Conservation (phyloP, 2,797 vertebrate genomes). For the Enteromius afrohamiltoni region DNA sequence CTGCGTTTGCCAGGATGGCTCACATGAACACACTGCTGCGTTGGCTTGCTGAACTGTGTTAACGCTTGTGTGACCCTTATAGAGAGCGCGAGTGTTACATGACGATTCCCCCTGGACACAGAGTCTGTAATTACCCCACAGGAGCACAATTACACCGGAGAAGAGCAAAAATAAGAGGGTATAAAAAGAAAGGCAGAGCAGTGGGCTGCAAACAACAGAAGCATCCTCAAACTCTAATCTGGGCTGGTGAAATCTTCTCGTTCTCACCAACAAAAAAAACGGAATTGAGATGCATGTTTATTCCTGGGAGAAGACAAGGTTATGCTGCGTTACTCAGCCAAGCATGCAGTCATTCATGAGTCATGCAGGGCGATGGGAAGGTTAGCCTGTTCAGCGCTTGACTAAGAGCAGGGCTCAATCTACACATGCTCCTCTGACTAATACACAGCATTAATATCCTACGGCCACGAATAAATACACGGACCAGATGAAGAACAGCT, state of each 20-base stretch:
- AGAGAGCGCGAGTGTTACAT: constrained; percentile 6
- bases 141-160: constrained; percentile 27
- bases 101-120: not conserved
- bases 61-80: constrained; percentile 2
- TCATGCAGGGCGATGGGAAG: constrained; percentile 39
- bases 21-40: not conserved
- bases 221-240: not conserved
- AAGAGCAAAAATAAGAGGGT: constrained; percentile 14
- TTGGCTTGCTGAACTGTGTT: constrained; percentile 6
- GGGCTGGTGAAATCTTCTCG: not conserved
- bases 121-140: constrained; percentile 45
- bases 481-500: not conserved
- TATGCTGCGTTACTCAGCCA: constrained; percentile 46
- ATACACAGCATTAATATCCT: not conserved
- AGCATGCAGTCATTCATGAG: constrained; percentile 43
- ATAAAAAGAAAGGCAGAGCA: constrained; percentile 12
- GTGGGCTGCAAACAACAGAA: not conserved
- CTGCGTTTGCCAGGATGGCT: not conserved
- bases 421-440: constrained; percentile 20
- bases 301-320: constrained; percentile 24
- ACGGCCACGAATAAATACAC: not conserved
- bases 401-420: constrained; percentile 25
- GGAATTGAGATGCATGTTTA: constrained; percentile 29
- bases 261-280: constrained; percentile 1
- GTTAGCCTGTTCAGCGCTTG: constrained; percentile 11